These are phyloP conservation scores for Cheilosia impressa DNA, from an alignment of 2,888 invertebrate species.

Conservation along the genomic window DNA sequence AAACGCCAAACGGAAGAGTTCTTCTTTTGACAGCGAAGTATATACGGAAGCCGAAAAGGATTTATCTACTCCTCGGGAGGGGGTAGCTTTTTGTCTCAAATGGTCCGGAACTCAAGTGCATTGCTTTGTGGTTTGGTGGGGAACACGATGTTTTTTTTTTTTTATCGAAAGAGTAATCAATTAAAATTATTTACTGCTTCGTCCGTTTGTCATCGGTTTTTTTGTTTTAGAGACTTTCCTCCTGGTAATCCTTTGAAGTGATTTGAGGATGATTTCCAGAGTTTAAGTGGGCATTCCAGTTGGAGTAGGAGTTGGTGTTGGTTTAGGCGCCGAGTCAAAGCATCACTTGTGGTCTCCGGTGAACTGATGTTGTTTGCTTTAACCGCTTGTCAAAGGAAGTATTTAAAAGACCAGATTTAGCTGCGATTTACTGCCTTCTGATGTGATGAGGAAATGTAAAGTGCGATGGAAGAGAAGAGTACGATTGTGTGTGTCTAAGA, in stretches of 20 bases:
- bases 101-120: slow-evolving; percentile 65
- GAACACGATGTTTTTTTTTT: background rate
- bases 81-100: slow-evolving; percentile 52
- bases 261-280: slow-evolving; percentile 37
- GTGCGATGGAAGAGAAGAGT: no score
- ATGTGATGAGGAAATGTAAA: no score
- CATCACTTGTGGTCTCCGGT: slow-evolving; percentile 2
- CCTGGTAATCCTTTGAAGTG: slow-evolving; percentile 61
- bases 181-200: slow-evolving; percentile 71
- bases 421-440: background rate
- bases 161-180: slow-evolving; percentile 56
- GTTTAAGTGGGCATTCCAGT: slow-evolving; percentile 2
- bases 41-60: slow-evolving; percentile 43
- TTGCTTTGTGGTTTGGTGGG: slow-evolving; percentile 55
- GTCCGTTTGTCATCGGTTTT: slow-evolving; percentile 63
- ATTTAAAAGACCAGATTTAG: background rate
- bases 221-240: slow-evolving; percentile 44
- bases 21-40: slow-evolving; percentile 17
- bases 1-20: slow-evolving; percentile 10
- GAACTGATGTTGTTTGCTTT: slow-evolving; percentile 19
- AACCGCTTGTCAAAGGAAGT: background rate
- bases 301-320: background rate
- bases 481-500: no score
- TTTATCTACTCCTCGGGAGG: slow-evolving; percentile 9
- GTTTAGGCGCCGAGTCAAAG: slow-evolving; percentile 2